phyloP scores from a whole-genome alignment of 1,140 invertebrate species.

The Aphidius ervi region DNA sequence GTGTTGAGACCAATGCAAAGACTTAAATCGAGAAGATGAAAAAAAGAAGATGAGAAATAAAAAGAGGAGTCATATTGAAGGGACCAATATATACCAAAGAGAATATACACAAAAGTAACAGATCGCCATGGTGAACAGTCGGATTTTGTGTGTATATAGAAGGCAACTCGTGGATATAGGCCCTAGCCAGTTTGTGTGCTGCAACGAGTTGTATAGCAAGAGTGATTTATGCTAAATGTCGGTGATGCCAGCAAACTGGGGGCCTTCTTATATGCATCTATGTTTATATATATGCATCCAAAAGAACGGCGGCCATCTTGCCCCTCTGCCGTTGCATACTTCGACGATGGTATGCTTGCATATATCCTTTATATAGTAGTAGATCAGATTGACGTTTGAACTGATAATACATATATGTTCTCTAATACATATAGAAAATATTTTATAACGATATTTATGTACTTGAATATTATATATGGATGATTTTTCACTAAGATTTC shows the following conservation, averaged over 20 bases:
- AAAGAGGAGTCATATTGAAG: conserved; percentile 2
- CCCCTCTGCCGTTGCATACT: conserved; percentile 25
- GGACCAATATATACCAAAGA: conserved; percentile 16
- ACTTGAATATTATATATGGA: too few relatives aligned
- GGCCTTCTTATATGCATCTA: conserved; percentile 29
- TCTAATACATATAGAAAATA: too few relatives aligned
- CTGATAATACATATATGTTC: too few relatives aligned
- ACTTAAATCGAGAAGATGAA: background rate
- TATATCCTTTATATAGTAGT: background rate
- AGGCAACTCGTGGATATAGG: conserved; percentile 8
- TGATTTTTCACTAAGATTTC: too few relatives aligned
- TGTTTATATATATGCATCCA: conserved; percentile 21
- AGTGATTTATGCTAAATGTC: conserved; percentile 46
- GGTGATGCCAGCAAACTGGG: conserved; percentile 32
- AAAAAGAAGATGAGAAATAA: background rate
- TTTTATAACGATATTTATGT: too few relatives aligned
- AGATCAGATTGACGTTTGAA: conserved; percentile 36
- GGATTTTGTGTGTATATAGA: conserved; percentile 29
- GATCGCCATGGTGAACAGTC: conserved; percentile 23
- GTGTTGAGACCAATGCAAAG: conserved; percentile 1
- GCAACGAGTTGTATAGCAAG: conserved; percentile 32
- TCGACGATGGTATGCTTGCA: too few relatives aligned
- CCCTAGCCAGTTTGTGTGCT: conserved; percentile 18
- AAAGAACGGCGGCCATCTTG: conserved; percentile 37
- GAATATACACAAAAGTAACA: conserved; percentile 17